Percentiles rank a stretch among this genome's conserved stretches.
phyloP scores from a whole-genome alignment of 1,140 invertebrate genomes.

The Cyrtorhinus lividipennis region DNA sequence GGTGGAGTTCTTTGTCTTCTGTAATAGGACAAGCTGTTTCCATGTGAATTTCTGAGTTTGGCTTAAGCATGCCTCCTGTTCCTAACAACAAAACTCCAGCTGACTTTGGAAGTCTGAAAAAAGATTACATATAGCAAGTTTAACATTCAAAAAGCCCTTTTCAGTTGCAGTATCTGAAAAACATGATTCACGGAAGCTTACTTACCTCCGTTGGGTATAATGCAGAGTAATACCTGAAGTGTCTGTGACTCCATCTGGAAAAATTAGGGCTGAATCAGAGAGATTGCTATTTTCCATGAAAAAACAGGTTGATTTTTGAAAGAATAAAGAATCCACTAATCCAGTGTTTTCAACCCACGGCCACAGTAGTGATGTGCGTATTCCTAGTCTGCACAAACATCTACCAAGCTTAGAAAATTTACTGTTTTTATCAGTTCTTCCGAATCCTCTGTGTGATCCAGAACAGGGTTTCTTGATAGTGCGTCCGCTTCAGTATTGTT shows the following conservation, averaged over 20 bases:
- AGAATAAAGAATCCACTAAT: no score
- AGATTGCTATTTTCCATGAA: no score
- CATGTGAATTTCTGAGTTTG: constrained; percentile 61
- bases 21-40: constrained; percentile 77
- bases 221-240: constrained; percentile 65
- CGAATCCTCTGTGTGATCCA: no score
- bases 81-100: constrained; percentile 79
- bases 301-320: no score
- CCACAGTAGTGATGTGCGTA: no score
- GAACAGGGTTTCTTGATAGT: no score
- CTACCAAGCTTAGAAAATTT: no score
- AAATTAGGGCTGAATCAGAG: no score
- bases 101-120: constrained; percentile 49
- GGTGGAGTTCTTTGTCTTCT: constrained; percentile 68
- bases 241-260: constrained; percentile 56
- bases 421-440: no score
- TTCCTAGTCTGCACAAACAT: no score
- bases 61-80: constrained; percentile 60
- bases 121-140: constrained; percentile 19
- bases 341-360: no score
- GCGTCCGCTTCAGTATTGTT: no score
- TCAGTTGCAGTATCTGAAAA: background rate
- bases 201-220: constrained; percentile 55
- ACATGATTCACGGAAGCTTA: background rate
- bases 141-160: background rate